phyloP scores from a whole-genome alignment of 2,888 invertebrate species.

The Polia nebulosa region DNA sequence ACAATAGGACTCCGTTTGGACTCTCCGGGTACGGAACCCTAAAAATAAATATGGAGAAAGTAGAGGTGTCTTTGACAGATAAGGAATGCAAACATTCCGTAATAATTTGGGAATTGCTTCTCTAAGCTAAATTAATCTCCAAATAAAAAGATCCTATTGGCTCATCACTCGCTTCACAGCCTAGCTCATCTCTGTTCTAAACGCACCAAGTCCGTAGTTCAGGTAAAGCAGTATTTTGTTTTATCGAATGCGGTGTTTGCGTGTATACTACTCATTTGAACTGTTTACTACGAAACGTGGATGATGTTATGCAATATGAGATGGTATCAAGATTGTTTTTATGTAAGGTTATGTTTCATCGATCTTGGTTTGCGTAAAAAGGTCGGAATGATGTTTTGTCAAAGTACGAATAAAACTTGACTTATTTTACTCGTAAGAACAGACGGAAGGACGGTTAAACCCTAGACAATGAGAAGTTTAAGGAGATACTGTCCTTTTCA shows the following conservation, averaged over 20 bases:
- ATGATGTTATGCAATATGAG: conserved; percentile 64
- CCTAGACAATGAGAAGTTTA: too few relatives aligned
- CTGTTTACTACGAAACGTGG: conserved; percentile 53
- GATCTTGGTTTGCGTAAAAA: background rate
- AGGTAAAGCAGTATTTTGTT: conserved; percentile 61
- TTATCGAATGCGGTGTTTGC: conserved; percentile 74
- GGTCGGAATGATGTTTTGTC: background rate
- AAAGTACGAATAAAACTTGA: background rate
- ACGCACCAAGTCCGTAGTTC: conserved; percentile 10
- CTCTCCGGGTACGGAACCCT: too few relatives aligned
- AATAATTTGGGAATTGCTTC: too few relatives aligned
- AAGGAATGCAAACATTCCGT: too few relatives aligned
- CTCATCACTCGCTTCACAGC: background rate
- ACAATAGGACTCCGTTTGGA: too few relatives aligned
- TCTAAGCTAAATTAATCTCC: too few relatives aligned
- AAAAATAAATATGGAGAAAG: too few relatives aligned
- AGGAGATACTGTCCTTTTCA: too few relatives aligned
- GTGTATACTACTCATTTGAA: conserved; percentile 73
- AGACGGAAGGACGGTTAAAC: too few relatives aligned
- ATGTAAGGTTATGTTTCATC: background rate
- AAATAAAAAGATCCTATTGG: too few relatives aligned
- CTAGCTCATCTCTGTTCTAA: background rate
- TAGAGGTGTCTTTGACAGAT: too few relatives aligned
- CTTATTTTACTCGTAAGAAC: background rate
- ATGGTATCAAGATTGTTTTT: conserved; percentile 14